Percentiles rank a stretch among this genome's conserved stretches.
Conservation (phyloP, 2,888 invertebrate species). For the Lasius platythorax region DNA sequence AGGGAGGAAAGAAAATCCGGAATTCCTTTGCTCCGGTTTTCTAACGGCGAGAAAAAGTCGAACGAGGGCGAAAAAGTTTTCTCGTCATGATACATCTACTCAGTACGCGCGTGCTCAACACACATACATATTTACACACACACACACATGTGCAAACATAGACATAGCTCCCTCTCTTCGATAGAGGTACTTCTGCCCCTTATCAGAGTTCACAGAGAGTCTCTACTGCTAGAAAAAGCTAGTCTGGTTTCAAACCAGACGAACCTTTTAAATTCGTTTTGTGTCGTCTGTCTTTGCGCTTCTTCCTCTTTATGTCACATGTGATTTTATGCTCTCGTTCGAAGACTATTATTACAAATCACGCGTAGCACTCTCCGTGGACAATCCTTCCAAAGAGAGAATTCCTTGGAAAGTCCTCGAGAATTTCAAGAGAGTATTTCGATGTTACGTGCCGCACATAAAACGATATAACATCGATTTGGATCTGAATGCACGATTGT, state of each 20-base stretch:
- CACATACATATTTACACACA: not conserved
- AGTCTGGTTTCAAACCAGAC: constrained; percentile 15
- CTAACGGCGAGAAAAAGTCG: constrained; percentile 46
- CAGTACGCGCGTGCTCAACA: constrained; percentile 1
- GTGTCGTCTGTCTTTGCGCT: constrained; percentile 23
- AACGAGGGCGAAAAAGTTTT: constrained; percentile 47
- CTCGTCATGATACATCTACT: constrained; percentile 51
- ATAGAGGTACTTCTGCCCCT: not conserved
- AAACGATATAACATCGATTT: constrained; percentile 9
- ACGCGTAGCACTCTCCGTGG: not conserved
- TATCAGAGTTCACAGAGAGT: constrained; percentile 24
- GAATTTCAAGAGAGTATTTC: not conserved
- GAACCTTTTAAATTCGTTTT: constrained; percentile 29
- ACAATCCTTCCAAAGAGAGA: not conserved
- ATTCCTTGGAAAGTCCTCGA: constrained; percentile 1
- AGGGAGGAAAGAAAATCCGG: constrained; percentile 51
- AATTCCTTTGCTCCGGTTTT: constrained; percentile 27
- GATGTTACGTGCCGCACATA: constrained; percentile 4
- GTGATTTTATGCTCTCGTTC: constrained; percentile 54
- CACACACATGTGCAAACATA: not conserved
- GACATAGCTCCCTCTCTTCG: not conserved
- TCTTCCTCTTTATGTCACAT: not conserved
- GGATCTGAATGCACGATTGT: not conserved
- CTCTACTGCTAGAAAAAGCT: not conserved
- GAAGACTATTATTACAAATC: constrained; percentile 40